These are phyloP conservation scores for Eufriesea mexicana DNA, from an alignment of 1,140 invertebrate genomes.

Conservation along the genomic window DNA sequence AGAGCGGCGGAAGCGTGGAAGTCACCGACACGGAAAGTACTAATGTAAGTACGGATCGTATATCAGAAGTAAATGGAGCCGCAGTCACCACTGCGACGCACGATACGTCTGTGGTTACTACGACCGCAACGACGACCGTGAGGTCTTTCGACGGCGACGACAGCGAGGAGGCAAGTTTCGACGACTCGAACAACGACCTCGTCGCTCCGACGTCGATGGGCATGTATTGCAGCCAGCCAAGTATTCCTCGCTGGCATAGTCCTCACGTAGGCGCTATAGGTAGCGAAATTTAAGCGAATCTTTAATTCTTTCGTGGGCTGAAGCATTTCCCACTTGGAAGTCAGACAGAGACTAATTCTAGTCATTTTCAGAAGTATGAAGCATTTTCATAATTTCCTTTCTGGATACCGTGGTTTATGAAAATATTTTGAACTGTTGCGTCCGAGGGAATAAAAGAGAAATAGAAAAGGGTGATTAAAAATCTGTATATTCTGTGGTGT, in stretches of 20 bases:
- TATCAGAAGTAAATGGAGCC: slow-evolving; percentile 32
- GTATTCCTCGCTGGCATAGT: slow-evolving; percentile 78
- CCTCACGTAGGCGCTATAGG: slow-evolving; percentile 77
- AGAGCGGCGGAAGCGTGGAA: slow-evolving; percentile 39
- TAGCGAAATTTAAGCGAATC: slow-evolving; percentile 76
- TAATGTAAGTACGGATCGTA: slow-evolving; percentile 63
- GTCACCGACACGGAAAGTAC: slow-evolving; percentile 24
- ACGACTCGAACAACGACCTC: slow-evolving; percentile 41
- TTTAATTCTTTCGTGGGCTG: slow-evolving; percentile 30
- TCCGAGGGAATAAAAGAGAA: background rate
- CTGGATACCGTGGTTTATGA: background rate
- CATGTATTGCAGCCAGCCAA: slow-evolving; percentile 52
- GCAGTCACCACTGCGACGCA: background rate
- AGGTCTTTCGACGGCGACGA: slow-evolving; percentile 51
- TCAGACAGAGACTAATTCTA: background rate
- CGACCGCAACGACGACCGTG: slow-evolving; percentile 24
- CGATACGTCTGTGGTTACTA: slow-evolving; percentile 14
- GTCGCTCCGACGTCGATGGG: slow-evolving; percentile 45
- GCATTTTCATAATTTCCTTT: background rate
- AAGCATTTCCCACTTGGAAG: background rate
- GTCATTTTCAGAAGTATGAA: background rate
- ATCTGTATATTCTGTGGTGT: slow-evolving; percentile 1
- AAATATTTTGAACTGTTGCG: slow-evolving; percentile 17
- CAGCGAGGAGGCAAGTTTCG: slow-evolving; percentile 28
- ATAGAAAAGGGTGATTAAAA: background rate